A percentile compares a stretch with the other conserved stretches of the same genome.
phyloP scores from a whole-genome alignment of 2,888 invertebrate species.

The Folsomia manolachei region DNA sequence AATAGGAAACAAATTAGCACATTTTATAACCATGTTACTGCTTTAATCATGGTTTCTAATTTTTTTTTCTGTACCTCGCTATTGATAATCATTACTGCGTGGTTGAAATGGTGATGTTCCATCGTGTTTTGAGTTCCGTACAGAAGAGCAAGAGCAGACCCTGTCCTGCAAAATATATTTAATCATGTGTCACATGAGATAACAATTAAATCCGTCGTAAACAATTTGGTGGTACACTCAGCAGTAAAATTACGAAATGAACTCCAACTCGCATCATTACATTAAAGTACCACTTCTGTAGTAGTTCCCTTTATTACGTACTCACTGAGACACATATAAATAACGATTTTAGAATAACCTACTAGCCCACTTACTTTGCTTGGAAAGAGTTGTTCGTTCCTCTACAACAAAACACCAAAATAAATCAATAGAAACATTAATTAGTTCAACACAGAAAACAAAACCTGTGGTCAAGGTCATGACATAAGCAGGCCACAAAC shows the following conservation, averaged over 20 bases:
- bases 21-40: background rate
- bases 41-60: background rate
- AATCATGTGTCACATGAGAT: background rate
- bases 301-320: no score
- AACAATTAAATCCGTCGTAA: background rate
- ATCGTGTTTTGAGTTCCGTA: conserved; percentile 63
- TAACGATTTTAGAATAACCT: background rate
- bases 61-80: conserved; percentile 55
- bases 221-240: background rate
- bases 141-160: conserved; percentile 58
- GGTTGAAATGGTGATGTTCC: conserved; percentile 66
- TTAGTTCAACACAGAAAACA: background rate
- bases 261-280: no score
- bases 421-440: background rate
- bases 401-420: background rate
- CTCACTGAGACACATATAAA: background rate
- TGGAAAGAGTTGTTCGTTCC: conserved; percentile 63
- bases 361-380: conserved; percentile 56
- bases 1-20: conserved; percentile 10
- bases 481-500: conserved; percentile 62
- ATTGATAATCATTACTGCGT: conserved; percentile 62
- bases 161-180: conserved; percentile 55
- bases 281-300: no score
- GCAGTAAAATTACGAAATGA: background rate
- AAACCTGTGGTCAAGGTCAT: conserved; percentile 61